These are phyloP conservation scores for Tenualosa thibaudeaui DNA, from an alignment of 2,797 vertebrate genomes.

Conservation along the genomic window DNA sequence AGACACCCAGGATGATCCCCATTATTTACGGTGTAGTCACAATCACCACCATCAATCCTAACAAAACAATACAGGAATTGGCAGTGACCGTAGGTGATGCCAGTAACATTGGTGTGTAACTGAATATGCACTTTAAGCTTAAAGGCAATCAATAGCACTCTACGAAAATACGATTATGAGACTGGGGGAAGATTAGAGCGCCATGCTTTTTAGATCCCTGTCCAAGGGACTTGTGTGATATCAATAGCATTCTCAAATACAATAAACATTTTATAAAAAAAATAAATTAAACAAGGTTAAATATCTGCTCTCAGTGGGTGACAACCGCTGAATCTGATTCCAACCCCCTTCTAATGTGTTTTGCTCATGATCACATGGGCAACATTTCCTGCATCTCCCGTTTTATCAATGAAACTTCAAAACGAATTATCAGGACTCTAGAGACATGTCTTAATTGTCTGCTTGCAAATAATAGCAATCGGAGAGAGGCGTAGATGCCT, in stretches of 20 bases:
- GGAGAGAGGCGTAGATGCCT: not conserved
- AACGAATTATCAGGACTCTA: not conserved
- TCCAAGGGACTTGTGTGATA: slow-evolving; percentile 44
- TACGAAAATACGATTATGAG: slow-evolving; percentile 55
- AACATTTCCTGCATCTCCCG: slow-evolving; percentile 2
- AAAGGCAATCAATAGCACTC: slow-evolving; percentile 58
- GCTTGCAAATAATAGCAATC: not conserved
- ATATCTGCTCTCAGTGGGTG: slow-evolving; percentile 9
- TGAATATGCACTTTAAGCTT: slow-evolving; percentile 55
- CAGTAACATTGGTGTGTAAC: slow-evolving; percentile 54
- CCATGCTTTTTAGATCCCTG: slow-evolving; percentile 41
- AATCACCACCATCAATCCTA: slow-evolving; percentile 38
- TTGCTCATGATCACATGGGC: not conserved
- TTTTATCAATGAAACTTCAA: slow-evolving; percentile 18
- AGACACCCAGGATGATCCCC: slow-evolving; percentile 1
- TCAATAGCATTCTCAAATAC: slow-evolving; percentile 54
- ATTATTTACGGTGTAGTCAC: slow-evolving; percentile 37
- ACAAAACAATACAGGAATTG: slow-evolving; percentile 43
- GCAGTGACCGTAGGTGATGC: slow-evolving; percentile 40
- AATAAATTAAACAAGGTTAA: slow-evolving; percentile 28
- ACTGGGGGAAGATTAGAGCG: slow-evolving; percentile 40
- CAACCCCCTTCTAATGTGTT: not conserved
- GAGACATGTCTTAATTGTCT: slow-evolving; percentile 5
- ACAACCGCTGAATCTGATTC: slow-evolving; percentile 27
- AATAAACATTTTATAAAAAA: slow-evolving; percentile 40